Evolutionary conservation across 2,888 invertebrate genomes (phyloP).

Genomic region (Polydesmus complanatus): DNA sequence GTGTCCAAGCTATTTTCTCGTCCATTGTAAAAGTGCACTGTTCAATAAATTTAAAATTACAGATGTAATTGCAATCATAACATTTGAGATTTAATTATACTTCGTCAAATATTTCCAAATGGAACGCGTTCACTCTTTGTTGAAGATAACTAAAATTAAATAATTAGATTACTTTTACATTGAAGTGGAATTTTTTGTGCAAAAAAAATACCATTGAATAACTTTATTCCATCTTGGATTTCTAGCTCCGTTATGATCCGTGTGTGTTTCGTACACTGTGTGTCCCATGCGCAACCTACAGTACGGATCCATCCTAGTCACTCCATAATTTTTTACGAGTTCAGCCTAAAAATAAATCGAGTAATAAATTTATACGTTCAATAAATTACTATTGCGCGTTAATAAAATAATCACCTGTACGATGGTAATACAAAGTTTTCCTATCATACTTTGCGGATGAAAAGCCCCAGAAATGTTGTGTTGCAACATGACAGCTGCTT

Average conservation of each 20-base stretch:
- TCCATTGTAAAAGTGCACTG: constrained; percentile 86
- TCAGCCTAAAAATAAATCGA: constrained; percentile 47
- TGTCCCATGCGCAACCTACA: constrained; percentile 84
- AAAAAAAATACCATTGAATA: constrained; percentile 57
- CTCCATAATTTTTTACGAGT: constrained; percentile 83
- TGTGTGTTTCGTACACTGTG: constrained; percentile 88
- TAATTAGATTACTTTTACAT: not conserved
- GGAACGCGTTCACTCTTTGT: constrained; percentile 71
- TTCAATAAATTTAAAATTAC: constrained; percentile 18
- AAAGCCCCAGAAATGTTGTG: constrained; percentile 29
- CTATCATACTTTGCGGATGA: constrained; percentile 39
- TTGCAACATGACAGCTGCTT: constrained; percentile 42
- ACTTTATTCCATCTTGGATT: constrained; percentile 93
- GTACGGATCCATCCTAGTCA: constrained; percentile 93
- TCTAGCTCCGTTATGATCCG: constrained; percentile 85
- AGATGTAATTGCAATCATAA: not conserved
- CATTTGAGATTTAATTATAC: constrained; percentile 26
- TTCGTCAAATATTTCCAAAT: constrained; percentile 91
- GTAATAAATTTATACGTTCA: constrained; percentile 4
- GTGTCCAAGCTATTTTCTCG: constrained; percentile 87
- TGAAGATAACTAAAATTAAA: constrained; percentile 56
- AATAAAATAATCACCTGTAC: constrained; percentile 61
- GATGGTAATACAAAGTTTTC: constrained; percentile 69
- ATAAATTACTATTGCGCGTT: not conserved
- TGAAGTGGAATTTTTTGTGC: not conserved